phyloP scores from a whole-genome alignment of 2,113 vertebrate species.

The Cyphomyrus discorhynchus region DNA sequence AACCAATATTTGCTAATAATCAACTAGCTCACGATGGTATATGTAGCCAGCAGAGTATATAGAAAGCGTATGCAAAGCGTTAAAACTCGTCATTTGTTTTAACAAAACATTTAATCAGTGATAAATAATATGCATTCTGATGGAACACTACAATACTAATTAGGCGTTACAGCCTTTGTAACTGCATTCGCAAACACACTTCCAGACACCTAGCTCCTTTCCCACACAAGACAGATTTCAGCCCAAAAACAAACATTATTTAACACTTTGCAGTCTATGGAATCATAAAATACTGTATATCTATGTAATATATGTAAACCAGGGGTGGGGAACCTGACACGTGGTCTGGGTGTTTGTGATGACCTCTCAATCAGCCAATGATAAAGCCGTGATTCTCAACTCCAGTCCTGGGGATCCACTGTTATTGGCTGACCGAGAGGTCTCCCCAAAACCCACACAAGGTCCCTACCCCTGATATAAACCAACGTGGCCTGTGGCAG shows the following conservation, averaged over 20 bases:
- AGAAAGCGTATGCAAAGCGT: neutral
- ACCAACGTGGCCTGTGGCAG: neutral
- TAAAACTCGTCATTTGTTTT: neutral
- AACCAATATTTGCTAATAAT: neutral
- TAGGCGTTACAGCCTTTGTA: neutral
- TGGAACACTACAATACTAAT: neutral
- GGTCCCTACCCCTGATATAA: neutral
- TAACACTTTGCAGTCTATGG: neutral
- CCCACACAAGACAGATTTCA: neutral
- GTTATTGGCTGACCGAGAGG: neutral
- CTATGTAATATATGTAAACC: neutral
- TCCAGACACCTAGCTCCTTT: neutral
- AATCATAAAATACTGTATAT: neutral
- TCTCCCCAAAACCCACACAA: neutral
- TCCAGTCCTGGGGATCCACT: neutral
- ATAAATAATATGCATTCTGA: neutral
- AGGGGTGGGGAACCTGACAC: neutral
- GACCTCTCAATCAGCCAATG: neutral
- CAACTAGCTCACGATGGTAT: neutral
- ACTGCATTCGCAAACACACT: neutral
- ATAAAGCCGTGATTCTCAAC: neutral
- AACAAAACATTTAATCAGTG: neutral
- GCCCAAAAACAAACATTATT: constrained; percentile 7
- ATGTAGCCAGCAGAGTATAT: neutral
- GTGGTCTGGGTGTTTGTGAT: neutral